Evolutionary conservation across 2,888 invertebrate species (phyloP).

Genomic region (Atethmia centrago): DNA sequence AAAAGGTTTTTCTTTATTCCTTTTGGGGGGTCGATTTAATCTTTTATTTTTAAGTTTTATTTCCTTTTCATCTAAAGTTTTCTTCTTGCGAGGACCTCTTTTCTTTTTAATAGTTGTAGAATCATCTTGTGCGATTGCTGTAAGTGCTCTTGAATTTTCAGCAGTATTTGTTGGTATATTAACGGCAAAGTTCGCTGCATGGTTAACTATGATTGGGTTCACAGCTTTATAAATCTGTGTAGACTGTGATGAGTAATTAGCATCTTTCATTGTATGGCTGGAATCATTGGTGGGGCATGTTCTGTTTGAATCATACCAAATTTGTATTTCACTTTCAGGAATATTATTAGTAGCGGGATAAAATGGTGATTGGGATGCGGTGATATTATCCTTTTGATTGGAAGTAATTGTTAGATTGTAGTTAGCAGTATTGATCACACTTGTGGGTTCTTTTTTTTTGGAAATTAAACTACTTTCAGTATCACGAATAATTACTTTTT

Average conservation of each 20-base stretch:
- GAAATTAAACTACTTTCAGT: background rate
- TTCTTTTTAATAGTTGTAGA: conserved; percentile 42
- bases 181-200: background rate
- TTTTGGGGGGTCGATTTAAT: conserved; percentile 2
- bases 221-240: background rate
- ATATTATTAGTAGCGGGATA: background rate
- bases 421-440: background rate
- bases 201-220: conserved; percentile 3
- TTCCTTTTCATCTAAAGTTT: conserved; percentile 26
- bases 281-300: conserved; percentile 16
- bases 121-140: conserved; percentile 2
- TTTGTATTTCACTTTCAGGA: conserved; percentile 1
- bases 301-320: conserved; percentile 11
- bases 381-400: background rate
- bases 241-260: background rate
- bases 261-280: background rate
- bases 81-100: conserved; percentile 53
- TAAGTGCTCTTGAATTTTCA: conserved; percentile 16
- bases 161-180: conserved; percentile 4
- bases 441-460: background rate
- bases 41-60: conserved; percentile 23
- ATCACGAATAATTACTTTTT: background rate
- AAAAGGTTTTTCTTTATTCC: background rate
- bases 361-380: background rate
- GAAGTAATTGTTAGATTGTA: background rate